These are phyloP conservation scores for Recurvirostra avosetta DNA, from an alignment of 2,113 vertebrate genomes.

Conservation along the genomic window DNA sequence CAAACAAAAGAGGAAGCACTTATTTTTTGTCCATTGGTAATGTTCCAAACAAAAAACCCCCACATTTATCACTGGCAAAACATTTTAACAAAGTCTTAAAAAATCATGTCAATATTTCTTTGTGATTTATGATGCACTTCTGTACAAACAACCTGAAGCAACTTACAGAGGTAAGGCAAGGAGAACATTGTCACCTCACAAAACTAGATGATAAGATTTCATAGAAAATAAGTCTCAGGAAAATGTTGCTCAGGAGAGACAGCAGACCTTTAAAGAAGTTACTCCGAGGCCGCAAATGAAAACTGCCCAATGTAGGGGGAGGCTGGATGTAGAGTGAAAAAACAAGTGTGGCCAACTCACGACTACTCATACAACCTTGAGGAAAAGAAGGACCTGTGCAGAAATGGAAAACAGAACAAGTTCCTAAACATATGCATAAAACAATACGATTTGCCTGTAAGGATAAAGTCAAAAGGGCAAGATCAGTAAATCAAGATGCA, in stretches of 20 bases:
- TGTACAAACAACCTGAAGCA: background rate
- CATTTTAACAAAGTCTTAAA: background rate
- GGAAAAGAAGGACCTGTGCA: background rate
- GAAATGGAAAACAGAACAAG: background rate
- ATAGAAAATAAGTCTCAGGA: background rate
- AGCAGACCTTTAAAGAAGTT: background rate
- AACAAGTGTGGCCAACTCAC: background rate
- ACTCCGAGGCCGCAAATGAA: background rate
- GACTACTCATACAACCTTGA: background rate
- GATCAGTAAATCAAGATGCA: background rate
- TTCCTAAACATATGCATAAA: background rate
- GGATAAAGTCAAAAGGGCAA: background rate
- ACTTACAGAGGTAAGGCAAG: background rate
- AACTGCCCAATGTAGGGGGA: background rate
- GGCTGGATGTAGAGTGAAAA: background rate
- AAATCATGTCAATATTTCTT: background rate
- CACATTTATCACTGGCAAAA: background rate
- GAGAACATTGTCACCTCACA: background rate
- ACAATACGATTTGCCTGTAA: background rate
- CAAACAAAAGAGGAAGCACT: background rate
- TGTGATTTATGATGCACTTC: background rate
- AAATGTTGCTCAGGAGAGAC: background rate
- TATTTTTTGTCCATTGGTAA: background rate
- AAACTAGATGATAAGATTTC: background rate
- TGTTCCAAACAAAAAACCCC: background rate